phyloP scores from a whole-genome alignment of 2,113 vertebrate genomes.

The Gallinago paraguaiae region DNA sequence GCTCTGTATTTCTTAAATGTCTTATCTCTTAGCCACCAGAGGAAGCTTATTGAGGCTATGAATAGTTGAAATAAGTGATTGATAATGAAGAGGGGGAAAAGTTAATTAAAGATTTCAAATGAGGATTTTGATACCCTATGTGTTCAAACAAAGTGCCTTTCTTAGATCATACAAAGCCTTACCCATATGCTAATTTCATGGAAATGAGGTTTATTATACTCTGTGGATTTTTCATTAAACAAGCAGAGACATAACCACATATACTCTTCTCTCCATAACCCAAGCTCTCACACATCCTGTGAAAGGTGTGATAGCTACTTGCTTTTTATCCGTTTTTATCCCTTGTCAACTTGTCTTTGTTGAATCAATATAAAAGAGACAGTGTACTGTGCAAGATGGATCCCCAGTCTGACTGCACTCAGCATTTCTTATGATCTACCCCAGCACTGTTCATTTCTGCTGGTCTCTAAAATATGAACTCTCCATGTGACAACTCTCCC shows the following conservation, averaged over 20 bases:
- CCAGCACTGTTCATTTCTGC: neutral
- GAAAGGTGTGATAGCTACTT: slow-evolving; percentile 58
- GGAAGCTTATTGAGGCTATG: slow-evolving; percentile 34
- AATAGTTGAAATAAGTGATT: slow-evolving; percentile 51
- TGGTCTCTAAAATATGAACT: neutral
- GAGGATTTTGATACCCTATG: slow-evolving; percentile 56
- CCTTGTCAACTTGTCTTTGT: slow-evolving; percentile 34
- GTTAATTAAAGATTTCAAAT: slow-evolving; percentile 72
- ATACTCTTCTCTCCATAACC: neutral
- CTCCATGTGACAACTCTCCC: neutral
- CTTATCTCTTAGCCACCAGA: slow-evolving; percentile 63
- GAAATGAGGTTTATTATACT: slow-evolving; percentile 64
- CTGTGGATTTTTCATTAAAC: slow-evolving; percentile 51
- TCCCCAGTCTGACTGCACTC: neutral
- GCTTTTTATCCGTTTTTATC: slow-evolving; percentile 29
- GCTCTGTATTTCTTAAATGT: slow-evolving; percentile 48
- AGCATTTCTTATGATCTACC: neutral
- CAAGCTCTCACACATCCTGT: slow-evolving; percentile 43
- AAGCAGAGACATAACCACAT: slow-evolving; percentile 17
- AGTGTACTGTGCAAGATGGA: neutral
- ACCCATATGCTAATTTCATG: slow-evolving; percentile 57
- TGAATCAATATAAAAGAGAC: slow-evolving; percentile 8
- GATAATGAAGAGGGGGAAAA: slow-evolving; percentile 58
- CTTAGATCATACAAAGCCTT: slow-evolving; percentile 58
- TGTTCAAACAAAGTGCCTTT: slow-evolving; percentile 66